A percentile compares a stretch with the other conserved stretches of the same genome.
Evolutionary conservation across 2,797 vertebrate genomes (phyloP).

Genomic region (Chloroceryle amazona): DNA sequence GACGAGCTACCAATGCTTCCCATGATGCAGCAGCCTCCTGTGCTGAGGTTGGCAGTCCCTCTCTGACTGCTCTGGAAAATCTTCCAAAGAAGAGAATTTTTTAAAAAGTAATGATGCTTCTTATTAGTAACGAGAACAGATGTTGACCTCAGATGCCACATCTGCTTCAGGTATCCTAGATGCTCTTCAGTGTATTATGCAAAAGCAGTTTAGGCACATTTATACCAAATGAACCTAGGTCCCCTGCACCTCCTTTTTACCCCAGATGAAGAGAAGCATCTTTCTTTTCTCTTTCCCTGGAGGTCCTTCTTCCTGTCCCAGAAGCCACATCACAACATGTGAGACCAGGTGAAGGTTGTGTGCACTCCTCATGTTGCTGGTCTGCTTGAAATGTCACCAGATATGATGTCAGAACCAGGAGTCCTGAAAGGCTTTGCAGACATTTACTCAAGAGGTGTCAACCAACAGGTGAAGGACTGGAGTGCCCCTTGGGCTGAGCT

Average conservation of each 20-base stretch:
- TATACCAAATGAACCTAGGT: neutral
- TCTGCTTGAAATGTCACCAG: neutral
- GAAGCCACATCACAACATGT: neutral
- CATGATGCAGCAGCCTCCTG: neutral
- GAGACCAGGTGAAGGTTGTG: neutral
- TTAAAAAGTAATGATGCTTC: accelerated
- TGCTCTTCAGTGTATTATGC: neutral
- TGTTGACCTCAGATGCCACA: neutral
- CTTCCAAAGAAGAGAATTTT: neutral
- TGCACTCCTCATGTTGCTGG: accelerated
- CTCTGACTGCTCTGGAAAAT: neutral
- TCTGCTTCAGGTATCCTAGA: neutral
- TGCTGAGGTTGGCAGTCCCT: neutral
- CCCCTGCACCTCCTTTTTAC: neutral
- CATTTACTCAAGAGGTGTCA: neutral
- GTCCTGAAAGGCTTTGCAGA: neutral
- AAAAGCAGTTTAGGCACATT: neutral
- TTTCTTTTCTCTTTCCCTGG: neutral
- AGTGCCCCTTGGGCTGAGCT: neutral
- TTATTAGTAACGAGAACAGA: neutral
- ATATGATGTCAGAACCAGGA: neutral
- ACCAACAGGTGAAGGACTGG: neutral
- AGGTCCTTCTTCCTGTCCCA: neutral
- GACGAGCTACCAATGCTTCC: neutral
- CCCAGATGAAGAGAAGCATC: neutral